Percentiles rank a stretch among this genome's conserved stretches.
Conservation (phyloP, 2,888 invertebrate species). For the Ichneumoninae sp. region DNA sequence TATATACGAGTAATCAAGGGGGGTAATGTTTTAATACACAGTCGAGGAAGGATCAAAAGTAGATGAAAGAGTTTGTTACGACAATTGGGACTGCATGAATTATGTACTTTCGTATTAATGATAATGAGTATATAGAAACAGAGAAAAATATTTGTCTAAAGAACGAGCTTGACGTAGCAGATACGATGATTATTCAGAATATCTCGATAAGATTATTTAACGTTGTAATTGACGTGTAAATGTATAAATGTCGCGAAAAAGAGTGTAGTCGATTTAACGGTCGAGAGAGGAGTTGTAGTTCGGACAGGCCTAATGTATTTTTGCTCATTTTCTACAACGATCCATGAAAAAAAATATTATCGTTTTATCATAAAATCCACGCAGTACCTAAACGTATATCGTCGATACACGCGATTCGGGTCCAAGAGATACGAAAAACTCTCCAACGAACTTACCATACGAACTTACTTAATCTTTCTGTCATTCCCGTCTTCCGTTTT, state of each 20-base stretch:
- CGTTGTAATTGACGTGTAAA: constrained; percentile 68
- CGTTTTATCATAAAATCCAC: constrained; percentile 16
- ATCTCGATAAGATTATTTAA: constrained; percentile 38
- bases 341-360: constrained; percentile 16
- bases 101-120: constrained; percentile 25
- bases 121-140: constrained; percentile 28
- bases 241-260: constrained; percentile 70
- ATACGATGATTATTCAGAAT: constrained; percentile 46
- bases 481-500: constrained; percentile 56
- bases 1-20: constrained; percentile 13
- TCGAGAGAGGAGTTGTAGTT: constrained; percentile 31
- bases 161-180: constrained; percentile 40
- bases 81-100: constrained; percentile 32
- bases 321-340: constrained; percentile 70
- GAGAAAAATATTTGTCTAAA: constrained; percentile 49
- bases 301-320: constrained; percentile 69
- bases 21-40: constrained; percentile 26
- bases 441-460: constrained; percentile 31
- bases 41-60: constrained; percentile 64
- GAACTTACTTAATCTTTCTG: constrained; percentile 7
- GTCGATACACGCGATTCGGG: constrained; percentile 52
- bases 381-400: constrained; percentile 29
- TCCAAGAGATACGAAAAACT: constrained; percentile 53
- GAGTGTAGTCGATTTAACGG: constrained; percentile 48
- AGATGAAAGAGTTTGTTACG: constrained; percentile 47